Percentiles rank a stretch among this genome's conserved stretches.
Evolutionary conservation across 2,797 vertebrate species (phyloP).

Genomic region (Rousettus madagascariensis): DNA sequence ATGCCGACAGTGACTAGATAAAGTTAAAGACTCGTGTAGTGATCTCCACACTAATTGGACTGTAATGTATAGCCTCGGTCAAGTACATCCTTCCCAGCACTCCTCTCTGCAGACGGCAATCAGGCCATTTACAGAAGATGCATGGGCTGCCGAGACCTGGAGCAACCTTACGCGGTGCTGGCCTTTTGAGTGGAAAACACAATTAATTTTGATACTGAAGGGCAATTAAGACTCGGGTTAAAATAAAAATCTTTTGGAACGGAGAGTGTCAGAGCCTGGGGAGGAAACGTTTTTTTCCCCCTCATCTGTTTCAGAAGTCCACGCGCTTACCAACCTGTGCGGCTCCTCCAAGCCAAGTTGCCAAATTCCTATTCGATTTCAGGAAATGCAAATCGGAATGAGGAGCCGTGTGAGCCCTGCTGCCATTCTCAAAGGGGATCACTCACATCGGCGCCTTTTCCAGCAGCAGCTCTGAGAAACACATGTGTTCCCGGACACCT

Average conservation of each 20-base stretch:
- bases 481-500: conserved; percentile 66
- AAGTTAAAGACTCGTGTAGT: conserved; percentile 87
- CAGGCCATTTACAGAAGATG: conserved; percentile 89
- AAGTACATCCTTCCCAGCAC: conserved; percentile 87
- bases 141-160: conserved; percentile 86
- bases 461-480: conserved; percentile 30
- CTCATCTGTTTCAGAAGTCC: conserved; percentile 63
- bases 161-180: conserved; percentile 88
- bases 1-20: conserved; percentile 86
- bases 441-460: conserved; percentile 56
- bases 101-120: conserved; percentile 86
- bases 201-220: conserved; percentile 91
- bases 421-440: conserved; percentile 54
- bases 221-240: conserved; percentile 88
- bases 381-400: conserved; percentile 70
- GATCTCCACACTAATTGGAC: conserved; percentile 90
- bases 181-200: conserved; percentile 89
- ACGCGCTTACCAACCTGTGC: conserved; percentile 65
- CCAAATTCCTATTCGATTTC: conserved; percentile 54
- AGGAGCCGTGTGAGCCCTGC: conserved; percentile 22
- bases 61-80: conserved; percentile 89
- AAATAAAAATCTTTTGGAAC: conserved; percentile 85
- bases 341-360: conserved; percentile 40
- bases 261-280: conserved; percentile 81
- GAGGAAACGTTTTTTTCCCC: conserved; percentile 74